phyloP scores from a whole-genome alignment of 1,140 invertebrate species.

The Leptopilina boulardi region DNA sequence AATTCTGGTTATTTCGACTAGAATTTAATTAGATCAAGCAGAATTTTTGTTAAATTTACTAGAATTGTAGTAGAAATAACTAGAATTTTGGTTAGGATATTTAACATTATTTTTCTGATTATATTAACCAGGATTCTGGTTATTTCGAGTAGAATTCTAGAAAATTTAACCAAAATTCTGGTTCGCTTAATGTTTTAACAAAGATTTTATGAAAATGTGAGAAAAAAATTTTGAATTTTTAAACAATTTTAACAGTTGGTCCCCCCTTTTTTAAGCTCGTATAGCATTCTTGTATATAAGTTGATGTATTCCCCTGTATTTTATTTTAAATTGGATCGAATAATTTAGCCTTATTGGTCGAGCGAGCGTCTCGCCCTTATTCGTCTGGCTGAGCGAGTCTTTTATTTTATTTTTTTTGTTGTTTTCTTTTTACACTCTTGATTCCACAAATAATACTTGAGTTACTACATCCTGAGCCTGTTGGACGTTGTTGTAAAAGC shows the following conservation, averaged over 20 bases:
- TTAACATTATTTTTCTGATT: too few relatives aligned
- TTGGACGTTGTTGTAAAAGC: constrained; percentile 20
- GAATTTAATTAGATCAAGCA: too few relatives aligned
- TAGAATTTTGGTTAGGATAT: too few relatives aligned
- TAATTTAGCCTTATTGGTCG: constrained; percentile 16
- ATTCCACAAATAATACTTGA: constrained; percentile 26
- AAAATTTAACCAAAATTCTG: too few relatives aligned
- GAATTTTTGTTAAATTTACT: too few relatives aligned
- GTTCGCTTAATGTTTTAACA: too few relatives aligned
- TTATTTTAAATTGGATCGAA: constrained; percentile 27
- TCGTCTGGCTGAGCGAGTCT: background rate
- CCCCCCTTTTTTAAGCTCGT: background rate
- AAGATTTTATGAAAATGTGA: too few relatives aligned
- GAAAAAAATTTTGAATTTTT: background rate
- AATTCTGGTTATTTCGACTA: too few relatives aligned
- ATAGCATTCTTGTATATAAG: background rate
- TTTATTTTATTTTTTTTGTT: background rate
- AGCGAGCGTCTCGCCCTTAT: background rate
- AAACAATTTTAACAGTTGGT: background rate
- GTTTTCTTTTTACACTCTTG: constrained; percentile 14
- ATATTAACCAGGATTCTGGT: too few relatives aligned
- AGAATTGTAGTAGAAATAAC: too few relatives aligned
- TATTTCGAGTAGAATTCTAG: too few relatives aligned
- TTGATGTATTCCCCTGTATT: background rate
- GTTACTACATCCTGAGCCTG: constrained; percentile 17